Evolutionary conservation across 2,797 vertebrate species (phyloP), one percentile per base, ranked within the genome.

Genomic region (Dromococcyx pavoninus): DNA sequence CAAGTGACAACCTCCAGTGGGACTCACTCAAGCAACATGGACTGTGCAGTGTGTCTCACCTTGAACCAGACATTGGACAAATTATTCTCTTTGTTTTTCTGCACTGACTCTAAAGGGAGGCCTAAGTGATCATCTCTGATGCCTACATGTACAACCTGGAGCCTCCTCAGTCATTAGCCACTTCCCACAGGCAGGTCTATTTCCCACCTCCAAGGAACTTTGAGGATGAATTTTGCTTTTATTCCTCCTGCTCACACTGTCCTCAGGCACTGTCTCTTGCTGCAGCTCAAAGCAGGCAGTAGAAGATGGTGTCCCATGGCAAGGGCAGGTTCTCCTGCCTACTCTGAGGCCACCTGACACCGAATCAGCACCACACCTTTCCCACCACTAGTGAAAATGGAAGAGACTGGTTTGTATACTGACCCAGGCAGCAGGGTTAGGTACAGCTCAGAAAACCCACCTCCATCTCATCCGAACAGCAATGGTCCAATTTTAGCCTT

Each of bases 141-240:
- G 25, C 0, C 74, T 50, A 54, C 12, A 1, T 1, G 4, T 1
- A 2, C 13, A 21, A 27, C 18, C 22, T 18, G 0, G 1, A 37
- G 50, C 4, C 37, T 53, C 12, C 69, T 51, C 0, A 0, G 37
- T 19, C 70, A 32, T 28, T 17, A 21, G 7, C 28, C 23, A 10
- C 14, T 83, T 39, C 51, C 54, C 61, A 22, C 19, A 33, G 39
- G 15, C 35, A 66, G 82, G 30, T 27, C 37, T 1, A 2, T 44
- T 87, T 39, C 53, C 50, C 51, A 43, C 12, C 41, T 71, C 37
- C 3, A 11, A 56, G 44, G 6, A 3, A 21, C 57, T 93, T 19
- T 67, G 44, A 43, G 48, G 23, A 16, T 58, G n/a, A 54, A n/a
- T 35, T 23, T 51, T 64, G 11, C 28, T 56, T 66, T 48, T 46